These are phyloP conservation scores for Pseudomugil tenellus DNA, from an alignment of 2,797 vertebrate species.

Conservation along the genomic window DNA sequence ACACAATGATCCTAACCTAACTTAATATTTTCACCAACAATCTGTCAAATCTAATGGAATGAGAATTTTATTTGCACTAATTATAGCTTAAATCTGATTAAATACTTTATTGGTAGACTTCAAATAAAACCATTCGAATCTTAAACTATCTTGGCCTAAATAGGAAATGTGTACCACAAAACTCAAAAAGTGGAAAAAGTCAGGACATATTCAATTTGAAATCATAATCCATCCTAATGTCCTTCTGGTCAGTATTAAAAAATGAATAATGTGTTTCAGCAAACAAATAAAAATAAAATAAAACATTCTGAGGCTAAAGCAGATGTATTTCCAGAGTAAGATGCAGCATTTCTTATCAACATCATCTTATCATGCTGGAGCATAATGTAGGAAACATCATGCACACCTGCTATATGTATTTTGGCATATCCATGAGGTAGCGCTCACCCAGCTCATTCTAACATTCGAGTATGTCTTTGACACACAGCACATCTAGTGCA, in stretches of 20 bases:
- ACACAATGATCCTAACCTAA: background rate
- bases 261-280: background rate
- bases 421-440: background rate
- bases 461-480: constrained; percentile 21
- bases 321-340: background rate
- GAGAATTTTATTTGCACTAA: background rate
- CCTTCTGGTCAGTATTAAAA: background rate
- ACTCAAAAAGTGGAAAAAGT: background rate
- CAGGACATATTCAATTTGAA: background rate
- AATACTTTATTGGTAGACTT: background rate
- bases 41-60: background rate
- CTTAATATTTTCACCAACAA: background rate
- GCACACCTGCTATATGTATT: constrained; percentile 64
- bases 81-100: background rate
- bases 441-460: constrained; percentile 26
- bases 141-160: background rate
- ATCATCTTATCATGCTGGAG: constrained; percentile 56
- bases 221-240: background rate
- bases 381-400: constrained; percentile 42
- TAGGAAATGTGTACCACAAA: background rate
- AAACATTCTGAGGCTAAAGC: background rate
- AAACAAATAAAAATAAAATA: too few species aligned
- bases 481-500: constrained; percentile 4
- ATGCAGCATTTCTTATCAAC: constrained; percentile 19
- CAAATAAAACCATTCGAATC: background rate